Evolutionary conservation across 1,140 invertebrate species (phyloP).

Genomic region (Pemphigus obesinymphae): DNA sequence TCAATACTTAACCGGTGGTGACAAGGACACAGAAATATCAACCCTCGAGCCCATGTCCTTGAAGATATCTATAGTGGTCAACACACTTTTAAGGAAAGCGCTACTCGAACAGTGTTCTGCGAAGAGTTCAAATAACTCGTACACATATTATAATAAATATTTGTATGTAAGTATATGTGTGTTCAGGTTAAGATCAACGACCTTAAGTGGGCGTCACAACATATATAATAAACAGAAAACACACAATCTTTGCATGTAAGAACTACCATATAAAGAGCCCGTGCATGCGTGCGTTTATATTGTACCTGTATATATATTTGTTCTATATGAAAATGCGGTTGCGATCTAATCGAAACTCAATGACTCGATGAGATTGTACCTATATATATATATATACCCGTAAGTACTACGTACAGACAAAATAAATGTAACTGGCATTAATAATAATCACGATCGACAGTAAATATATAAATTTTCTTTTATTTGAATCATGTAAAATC

Average conservation of each 20-base stretch:
- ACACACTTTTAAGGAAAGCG: neutral
- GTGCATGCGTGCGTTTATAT: neutral
- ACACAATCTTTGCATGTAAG: neutral
- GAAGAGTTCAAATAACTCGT: neutral
- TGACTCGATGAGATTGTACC: neutral
- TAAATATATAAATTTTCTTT: too few relatives aligned
- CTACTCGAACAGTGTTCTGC: too few relatives aligned
- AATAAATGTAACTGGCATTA: too few relatives aligned
- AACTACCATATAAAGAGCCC: neutral
- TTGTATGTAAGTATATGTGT: neutral
- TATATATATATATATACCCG: too few relatives aligned
- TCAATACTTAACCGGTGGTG: neutral
- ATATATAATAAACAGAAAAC: neutral
- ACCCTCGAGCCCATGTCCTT: neutral
- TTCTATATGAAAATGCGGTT: neutral
- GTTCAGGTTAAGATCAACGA: constrained; percentile 12
- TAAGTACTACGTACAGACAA: neutral
- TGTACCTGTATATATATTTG: neutral
- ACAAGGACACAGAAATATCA: neutral
- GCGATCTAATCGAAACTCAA: neutral
- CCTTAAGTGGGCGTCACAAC: constrained; percentile 16
- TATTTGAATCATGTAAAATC: too few relatives aligned
- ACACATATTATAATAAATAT: neutral
- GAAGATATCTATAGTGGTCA: too few relatives aligned
- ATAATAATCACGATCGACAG: too few relatives aligned